Evolutionary conservation across 2,797 vertebrate genomes (phyloP), one percentile per base, ranked within the genome.

Genomic region (Trachurus trachurus): DNA sequence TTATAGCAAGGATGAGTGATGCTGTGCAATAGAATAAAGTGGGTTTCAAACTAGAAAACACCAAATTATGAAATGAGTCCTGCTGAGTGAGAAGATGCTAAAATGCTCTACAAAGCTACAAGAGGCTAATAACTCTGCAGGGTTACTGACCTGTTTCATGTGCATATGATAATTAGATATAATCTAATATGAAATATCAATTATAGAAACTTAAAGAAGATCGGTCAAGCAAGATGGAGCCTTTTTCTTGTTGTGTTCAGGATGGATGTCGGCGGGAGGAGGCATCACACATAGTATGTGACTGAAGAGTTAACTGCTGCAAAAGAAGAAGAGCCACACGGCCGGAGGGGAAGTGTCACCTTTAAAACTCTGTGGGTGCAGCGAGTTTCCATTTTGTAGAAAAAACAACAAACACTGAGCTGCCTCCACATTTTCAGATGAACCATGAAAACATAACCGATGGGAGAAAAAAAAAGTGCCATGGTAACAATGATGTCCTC

Each of bases 331-430:
- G 7, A 21, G 57, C 21, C 5, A 44, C 47, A 44, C 0, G 17
- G 70, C 50, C 19, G 6, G 39, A 34, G 47, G 59, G 22, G 54
- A 9, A 54, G 11, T 21, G 49, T 44, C 68, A 29, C 58, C 45
- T 71, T 61, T 61, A 29, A 60, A 7, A 52, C 67, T 60, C 47
- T 26, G 45, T 10, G 57, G 68, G 57, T 52, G 47, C 22, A 54
- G 61, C 17, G 19, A 52, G 40, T 71, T 42, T n/a, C 29, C 3
- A 17, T 15, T 26, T n/a, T 64, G 1, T 10, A 44, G 13, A 64
- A 9, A 34, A 50, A 49, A 50, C 44, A 9, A 40, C 19, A 61
- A 26, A 44, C 21, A 44, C 15, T 9, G 9, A 49, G 26, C 26
- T 19, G 9, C 9, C 47, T 49, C 19, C 8, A 19, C 47, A 16